phyloP scores from a whole-genome alignment of 2,888 invertebrate genomes.

The Rhamnusium bicolor region DNA sequence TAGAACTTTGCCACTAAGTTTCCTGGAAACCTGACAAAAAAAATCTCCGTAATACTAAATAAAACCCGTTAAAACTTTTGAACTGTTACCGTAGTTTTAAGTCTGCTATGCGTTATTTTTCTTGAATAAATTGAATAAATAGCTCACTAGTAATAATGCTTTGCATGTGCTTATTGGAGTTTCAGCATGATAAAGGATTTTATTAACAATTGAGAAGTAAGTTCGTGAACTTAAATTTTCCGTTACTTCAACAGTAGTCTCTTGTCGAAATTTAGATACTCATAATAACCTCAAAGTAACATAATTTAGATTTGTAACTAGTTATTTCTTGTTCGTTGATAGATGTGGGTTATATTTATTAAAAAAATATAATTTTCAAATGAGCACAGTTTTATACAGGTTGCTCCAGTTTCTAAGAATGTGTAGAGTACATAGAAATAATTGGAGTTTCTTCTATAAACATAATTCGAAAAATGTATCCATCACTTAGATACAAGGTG shows the following conservation, averaged over 20 bases:
- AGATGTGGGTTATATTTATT: no score
- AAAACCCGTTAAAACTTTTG: slow-evolving; percentile 18
- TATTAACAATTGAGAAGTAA: not conserved
- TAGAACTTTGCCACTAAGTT: slow-evolving; percentile 8
- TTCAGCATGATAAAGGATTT: not conserved
- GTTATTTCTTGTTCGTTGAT: no score
- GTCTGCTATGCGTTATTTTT: slow-evolving; percentile 7
- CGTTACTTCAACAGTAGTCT: not conserved
- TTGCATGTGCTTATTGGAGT: not conserved
- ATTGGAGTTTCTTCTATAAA: no score
- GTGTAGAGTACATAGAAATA: no score
- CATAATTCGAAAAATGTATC: no score
- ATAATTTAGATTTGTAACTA: no score
- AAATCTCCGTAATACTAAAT: slow-evolving; percentile 14
- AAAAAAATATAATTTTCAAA: no score
- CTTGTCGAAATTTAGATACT: not conserved
- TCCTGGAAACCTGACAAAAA: slow-evolving; percentile 5
- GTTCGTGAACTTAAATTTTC: not conserved
- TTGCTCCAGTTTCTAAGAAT: no score
- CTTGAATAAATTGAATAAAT: slow-evolving; percentile 27
- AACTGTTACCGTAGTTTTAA: slow-evolving; percentile 23
- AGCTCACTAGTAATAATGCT: slow-evolving; percentile 8
- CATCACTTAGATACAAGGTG: no score
- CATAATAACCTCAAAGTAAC: no score
- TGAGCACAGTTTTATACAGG: no score